Conservation (phyloP, 2,888 invertebrate genomes). For the Plebejus anna region DNA sequence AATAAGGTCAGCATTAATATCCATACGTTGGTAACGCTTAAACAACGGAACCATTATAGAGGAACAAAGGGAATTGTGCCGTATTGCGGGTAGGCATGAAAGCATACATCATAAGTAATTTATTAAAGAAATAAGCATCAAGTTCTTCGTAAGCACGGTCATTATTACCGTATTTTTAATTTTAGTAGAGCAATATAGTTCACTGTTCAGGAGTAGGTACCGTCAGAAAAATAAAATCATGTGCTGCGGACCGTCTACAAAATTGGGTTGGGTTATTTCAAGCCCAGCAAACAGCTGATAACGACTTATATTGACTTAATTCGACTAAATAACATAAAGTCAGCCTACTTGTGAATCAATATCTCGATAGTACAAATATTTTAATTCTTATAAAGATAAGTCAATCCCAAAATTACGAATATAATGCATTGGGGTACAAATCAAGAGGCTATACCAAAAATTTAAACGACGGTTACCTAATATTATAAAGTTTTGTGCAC, state of each 20-base stretch:
- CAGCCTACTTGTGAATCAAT: no score
- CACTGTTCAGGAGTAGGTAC: no score
- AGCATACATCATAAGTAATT: constrained; percentile 10
- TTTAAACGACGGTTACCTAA: background rate
- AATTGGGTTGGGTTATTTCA: no score
- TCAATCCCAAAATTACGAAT: no score
- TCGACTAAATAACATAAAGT: no score
- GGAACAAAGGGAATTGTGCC: constrained; percentile 22
- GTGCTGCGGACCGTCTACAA: background rate
- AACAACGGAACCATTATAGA: constrained; percentile 20
- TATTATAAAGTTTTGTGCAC: background rate
- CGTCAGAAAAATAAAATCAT: no score
- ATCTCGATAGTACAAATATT: no score
- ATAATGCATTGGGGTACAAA: background rate
- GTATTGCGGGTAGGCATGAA: constrained; percentile 15
- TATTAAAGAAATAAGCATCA: background rate
- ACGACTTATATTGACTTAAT: no score
- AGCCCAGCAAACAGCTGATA: no score
- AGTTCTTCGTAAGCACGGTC: background rate
- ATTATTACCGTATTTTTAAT: background rate
- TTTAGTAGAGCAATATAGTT: no score
- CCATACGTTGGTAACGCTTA: constrained; percentile 16
- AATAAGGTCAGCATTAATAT: constrained; percentile 25
- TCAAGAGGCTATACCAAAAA: background rate
- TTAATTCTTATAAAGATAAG: no score